Evolutionary conservation across 1,140 invertebrate species (phyloP).

Genomic region (Lamellibrachia luymesi): DNA sequence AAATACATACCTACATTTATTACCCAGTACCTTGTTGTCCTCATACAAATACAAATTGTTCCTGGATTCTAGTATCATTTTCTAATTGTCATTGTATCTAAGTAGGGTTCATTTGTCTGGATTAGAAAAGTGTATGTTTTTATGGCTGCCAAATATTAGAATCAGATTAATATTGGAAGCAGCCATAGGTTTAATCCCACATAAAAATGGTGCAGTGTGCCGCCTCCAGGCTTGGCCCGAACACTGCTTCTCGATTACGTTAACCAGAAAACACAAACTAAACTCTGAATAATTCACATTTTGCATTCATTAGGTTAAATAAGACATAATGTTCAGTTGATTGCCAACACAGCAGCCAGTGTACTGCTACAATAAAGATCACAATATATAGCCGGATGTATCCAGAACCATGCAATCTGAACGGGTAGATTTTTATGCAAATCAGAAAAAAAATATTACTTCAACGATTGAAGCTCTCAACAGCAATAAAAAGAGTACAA

Average conservation of each 20-base stretch:
- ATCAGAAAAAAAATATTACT: neutral
- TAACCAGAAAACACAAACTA: neutral
- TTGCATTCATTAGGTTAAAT: neutral
- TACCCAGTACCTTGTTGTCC: too few species aligned
- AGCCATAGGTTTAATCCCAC: neutral
- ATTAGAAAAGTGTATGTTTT: neutral
- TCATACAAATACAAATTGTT: too few species aligned
- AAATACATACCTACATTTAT: too few species aligned
- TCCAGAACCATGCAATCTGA: neutral
- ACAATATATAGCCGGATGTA: neutral
- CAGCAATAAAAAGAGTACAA: neutral
- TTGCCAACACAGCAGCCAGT: neutral
- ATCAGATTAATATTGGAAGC: neutral
- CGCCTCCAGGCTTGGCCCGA: neutral
- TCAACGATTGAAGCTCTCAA: neutral
- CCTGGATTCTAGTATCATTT: too few species aligned
- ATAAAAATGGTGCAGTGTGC: neutral
- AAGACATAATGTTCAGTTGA: neutral
- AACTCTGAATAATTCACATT: too few species aligned
- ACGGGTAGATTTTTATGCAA: neutral
- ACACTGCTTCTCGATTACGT: neutral
- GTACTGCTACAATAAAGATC: neutral
- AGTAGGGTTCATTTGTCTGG: neutral
- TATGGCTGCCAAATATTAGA: neutral
- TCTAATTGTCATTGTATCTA: too few species aligned